Evolutionary conservation across 2,113 vertebrate species (phyloP).

Genomic region (Hypanus sabinus): DNA sequence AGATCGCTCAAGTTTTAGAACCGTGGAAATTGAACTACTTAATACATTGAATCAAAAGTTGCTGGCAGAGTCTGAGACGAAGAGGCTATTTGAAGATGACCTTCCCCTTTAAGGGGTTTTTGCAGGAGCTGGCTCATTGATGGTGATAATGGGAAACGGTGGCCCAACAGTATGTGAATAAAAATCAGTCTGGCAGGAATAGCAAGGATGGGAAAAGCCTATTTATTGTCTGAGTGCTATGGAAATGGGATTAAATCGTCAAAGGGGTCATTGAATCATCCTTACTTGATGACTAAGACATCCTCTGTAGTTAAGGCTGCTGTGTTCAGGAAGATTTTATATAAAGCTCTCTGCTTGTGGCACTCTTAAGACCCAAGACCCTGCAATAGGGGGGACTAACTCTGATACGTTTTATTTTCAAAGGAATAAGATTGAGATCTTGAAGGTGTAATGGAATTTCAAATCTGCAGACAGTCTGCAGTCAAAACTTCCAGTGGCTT

Average conservation of each 20-base stretch:
- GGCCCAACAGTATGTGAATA: background rate
- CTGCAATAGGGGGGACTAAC: background rate
- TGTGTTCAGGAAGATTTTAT: background rate
- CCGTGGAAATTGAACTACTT: background rate
- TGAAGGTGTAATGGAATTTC: background rate
- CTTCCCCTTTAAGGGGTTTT: background rate
- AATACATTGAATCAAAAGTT: background rate
- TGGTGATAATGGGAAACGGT: background rate
- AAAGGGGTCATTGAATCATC: background rate
- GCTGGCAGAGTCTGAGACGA: background rate
- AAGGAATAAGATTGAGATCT: background rate
- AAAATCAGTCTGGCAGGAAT: background rate
- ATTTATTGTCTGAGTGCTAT: constrained; percentile 13
- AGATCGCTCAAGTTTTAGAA: background rate
- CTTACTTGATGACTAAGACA: background rate
- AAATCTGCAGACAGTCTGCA: background rate
- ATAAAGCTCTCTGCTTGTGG: background rate
- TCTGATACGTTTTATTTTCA: background rate
- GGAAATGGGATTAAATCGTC: constrained; percentile 23
- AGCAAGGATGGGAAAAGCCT: background rate
- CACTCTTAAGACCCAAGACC: background rate
- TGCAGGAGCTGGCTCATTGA: background rate
- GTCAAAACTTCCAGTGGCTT: background rate
- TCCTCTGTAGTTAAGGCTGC: background rate
- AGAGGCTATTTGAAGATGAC: background rate